Evolutionary conservation across 2,113 vertebrate species (phyloP), one percentile per base, ranked within the genome.

Genomic region (Benitochromis conjunctus): DNA sequence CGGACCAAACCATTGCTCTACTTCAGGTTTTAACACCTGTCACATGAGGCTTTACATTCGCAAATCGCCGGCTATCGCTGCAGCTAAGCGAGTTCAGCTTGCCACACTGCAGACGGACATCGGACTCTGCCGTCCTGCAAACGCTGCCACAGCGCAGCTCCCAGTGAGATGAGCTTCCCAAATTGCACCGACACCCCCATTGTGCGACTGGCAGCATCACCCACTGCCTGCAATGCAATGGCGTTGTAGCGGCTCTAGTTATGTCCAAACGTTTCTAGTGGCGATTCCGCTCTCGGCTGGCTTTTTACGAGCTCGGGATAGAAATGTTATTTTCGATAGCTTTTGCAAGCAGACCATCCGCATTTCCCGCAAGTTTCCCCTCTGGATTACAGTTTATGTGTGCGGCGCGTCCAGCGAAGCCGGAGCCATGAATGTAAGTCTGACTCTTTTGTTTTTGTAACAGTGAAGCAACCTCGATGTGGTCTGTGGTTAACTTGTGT

Each of bases 221-320:
- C 91, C 93, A 46, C 90, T 84, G 94, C 92, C 96, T 95, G 96
- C 95, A 96, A 96, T 94, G 96, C 95, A 96, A 96, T 96, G 96
- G 96, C 95, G 96, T 91, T 95, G 93, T 88, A 89, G 95, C 90
- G 89, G 94, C 92, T 91, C 90, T 80, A 78, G 89, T 89, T 76
- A 53, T 91, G 93, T 94, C 86, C 92, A 69, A 90, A 69, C 93
- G 89, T 90, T 24, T 92, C 92, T 83, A 86, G 92, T 24, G 88
- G 90, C 81, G 81, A 83, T 57, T 83, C 81, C 48, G 81, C 84
- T 88, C 81, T 36, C 88, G 92, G 88, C 91, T 80, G 93, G 90
- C 91, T 82, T 48, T 86, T 82, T n/a, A 83, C 58, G 9, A 79
- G 46, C 85, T 79, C 77, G 82, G 85, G 84, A 81, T 82, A 62